phyloP scores from a whole-genome alignment of 2,797 vertebrate species.

The Tangara arthus region DNA sequence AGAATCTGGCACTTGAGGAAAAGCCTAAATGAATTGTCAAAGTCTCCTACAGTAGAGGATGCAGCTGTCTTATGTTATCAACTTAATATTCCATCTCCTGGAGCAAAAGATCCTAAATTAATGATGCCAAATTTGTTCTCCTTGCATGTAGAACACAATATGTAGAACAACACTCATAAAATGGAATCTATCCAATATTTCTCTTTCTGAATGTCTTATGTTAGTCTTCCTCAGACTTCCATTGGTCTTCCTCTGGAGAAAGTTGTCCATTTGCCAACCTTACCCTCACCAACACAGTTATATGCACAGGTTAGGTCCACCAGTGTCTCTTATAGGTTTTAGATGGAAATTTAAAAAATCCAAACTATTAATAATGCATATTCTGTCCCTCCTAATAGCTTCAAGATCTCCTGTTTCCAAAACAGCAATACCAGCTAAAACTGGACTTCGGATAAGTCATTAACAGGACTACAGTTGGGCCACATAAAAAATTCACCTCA shows the following conservation, averaged over 20 bases:
- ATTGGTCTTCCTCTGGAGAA: neutral
- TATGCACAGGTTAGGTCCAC: neutral
- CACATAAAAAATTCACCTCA: neutral
- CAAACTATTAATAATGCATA: neutral
- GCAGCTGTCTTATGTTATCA: conserved; percentile 32
- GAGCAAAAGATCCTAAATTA: conserved; percentile 18
- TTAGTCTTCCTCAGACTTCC: neutral
- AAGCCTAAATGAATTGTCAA: conserved; percentile 42
- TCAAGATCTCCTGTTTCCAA: neutral
- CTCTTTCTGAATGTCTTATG: neutral
- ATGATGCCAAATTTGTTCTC: conserved; percentile 5
- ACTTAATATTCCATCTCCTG: conserved; percentile 31
- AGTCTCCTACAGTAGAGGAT: conserved; percentile 31
- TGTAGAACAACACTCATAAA: neutral
- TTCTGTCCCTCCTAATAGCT: neutral
- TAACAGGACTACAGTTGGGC: neutral
- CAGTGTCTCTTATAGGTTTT: neutral
- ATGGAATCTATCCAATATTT: neutral
- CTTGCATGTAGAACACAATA: neutral
- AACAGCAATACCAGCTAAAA: neutral
- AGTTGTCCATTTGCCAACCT: neutral
- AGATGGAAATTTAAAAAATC: neutral
- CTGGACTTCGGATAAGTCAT: neutral
- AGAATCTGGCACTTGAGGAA: conserved; percentile 29
- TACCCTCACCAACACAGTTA: neutral